Evolutionary conservation across 2,113 vertebrate genomes (phyloP).

Genomic region (Rousettus leschenaultii): DNA sequence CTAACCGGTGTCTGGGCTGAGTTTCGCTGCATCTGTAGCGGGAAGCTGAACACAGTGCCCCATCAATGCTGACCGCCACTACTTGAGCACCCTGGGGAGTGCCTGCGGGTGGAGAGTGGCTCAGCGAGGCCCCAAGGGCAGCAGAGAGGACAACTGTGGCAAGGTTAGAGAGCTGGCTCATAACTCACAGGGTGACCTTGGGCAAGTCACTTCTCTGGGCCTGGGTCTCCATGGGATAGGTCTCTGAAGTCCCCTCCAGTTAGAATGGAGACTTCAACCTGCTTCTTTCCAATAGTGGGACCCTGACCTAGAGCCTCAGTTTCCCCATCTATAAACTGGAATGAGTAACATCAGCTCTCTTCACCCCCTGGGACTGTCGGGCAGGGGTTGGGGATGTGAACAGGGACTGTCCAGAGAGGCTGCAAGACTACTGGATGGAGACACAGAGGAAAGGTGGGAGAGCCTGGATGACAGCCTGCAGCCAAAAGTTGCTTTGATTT

Average conservation of each 20-base stretch:
- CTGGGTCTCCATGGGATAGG: neutral
- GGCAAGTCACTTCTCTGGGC: neutral
- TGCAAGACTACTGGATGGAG: accelerated
- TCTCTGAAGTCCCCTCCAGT: neutral
- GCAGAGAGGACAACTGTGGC: neutral
- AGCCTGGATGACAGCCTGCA: neutral
- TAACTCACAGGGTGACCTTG: neutral
- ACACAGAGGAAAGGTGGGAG: neutral
- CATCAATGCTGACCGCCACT: neutral
- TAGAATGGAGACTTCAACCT: neutral
- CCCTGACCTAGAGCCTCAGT: neutral
- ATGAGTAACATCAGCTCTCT: no score
- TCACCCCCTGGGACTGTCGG: neutral
- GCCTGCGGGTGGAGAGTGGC: neutral
- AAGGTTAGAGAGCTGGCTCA: neutral
- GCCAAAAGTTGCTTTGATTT: neutral
- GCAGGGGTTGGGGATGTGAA: accelerated
- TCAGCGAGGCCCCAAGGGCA: neutral
- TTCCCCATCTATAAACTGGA: neutral
- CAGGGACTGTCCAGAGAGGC: neutral
- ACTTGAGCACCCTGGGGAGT: neutral
- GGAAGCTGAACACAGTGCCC: neutral
- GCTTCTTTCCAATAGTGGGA: neutral
- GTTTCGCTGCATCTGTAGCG: neutral
- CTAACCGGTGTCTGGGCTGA: neutral